These are phyloP conservation scores for Olivierus martensii DNA, from an alignment of 1,140 invertebrate species.

Conservation along the genomic window DNA sequence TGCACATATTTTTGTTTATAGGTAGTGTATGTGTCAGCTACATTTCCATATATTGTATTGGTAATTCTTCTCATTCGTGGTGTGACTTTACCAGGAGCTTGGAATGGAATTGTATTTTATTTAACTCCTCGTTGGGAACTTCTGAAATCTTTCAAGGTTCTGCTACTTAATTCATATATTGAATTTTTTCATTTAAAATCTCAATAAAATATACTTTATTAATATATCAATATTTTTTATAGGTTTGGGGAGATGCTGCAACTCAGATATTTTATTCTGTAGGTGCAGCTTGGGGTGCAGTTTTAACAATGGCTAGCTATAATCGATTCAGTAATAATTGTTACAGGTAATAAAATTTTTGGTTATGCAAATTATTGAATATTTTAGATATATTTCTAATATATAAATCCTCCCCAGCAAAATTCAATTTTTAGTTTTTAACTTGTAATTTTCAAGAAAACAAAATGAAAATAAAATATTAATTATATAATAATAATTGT, in stretches of 20 bases:
- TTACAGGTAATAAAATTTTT: too few species aligned
- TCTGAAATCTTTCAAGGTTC: constrained; percentile 38
- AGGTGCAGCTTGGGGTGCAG: constrained; percentile 57
- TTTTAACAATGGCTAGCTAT: constrained; percentile 50
- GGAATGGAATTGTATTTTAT: constrained; percentile 31
- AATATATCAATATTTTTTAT: constrained; percentile 21
- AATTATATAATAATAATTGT: too few species aligned
- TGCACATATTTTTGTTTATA: too few species aligned
- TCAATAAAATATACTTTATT: too few species aligned
- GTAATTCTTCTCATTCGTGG: constrained; percentile 44
- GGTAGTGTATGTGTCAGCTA: constrained; percentile 53
- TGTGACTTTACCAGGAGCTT: constrained; percentile 44
- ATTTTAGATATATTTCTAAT: not conserved
- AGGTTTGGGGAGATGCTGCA: constrained; percentile 36
- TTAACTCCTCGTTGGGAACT: constrained; percentile 46
- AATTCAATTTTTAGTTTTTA: too few species aligned
- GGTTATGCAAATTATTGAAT: too few species aligned
- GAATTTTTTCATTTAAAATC: too few species aligned
- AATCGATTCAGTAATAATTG: constrained; percentile 45
- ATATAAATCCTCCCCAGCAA: too few species aligned
- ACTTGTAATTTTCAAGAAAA: too few species aligned
- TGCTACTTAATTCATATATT: constrained; percentile 40
- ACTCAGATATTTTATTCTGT: constrained; percentile 36
- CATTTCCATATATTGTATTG: constrained; percentile 51
- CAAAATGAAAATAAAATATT: too few species aligned